phyloP scores from a whole-genome alignment of 2,888 invertebrate species.

The Ochropleura leucogaster region DNA sequence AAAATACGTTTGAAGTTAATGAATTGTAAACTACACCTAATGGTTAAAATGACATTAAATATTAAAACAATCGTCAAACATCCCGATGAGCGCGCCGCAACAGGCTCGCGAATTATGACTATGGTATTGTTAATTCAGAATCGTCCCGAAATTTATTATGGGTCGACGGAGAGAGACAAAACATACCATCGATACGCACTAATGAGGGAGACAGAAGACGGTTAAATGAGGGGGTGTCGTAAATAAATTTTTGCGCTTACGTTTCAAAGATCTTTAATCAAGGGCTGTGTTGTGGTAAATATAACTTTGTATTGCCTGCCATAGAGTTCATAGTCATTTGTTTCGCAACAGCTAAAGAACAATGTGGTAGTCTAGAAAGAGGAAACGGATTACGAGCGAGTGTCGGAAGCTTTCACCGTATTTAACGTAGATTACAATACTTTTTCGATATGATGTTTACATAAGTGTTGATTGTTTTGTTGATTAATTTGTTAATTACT shows the following conservation, averaged over 20 bases:
- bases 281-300: slow-evolving; percentile 54
- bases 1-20: slow-evolving; percentile 7
- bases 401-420: slow-evolving; percentile 81
- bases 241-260: slow-evolving; percentile 84
- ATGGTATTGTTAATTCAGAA: slow-evolving; percentile 85
- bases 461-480: slow-evolving; percentile 57
- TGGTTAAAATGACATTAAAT: slow-evolving; percentile 68
- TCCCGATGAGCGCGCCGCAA: slow-evolving; percentile 77
- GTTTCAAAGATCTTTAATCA: slow-evolving; percentile 81
- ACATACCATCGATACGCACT: slow-evolving; percentile 61
- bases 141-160: slow-evolving; percentile 85
- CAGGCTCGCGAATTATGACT: slow-evolving; percentile 83
- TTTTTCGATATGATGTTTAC: slow-evolving; percentile 69
- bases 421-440: slow-evolving; percentile 80
- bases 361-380: slow-evolving; percentile 79
- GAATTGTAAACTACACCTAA: slow-evolving; percentile 49
- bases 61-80: slow-evolving; percentile 75
- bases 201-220: slow-evolving; percentile 76
- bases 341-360: slow-evolving; percentile 69
- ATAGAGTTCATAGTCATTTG: slow-evolving; percentile 68
- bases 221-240: slow-evolving; percentile 86
- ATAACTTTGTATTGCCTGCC: slow-evolving; percentile 41
- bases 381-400: slow-evolving; percentile 81
- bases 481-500: slow-evolving; percentile 56
- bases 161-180: slow-evolving; percentile 75